These are phyloP conservation scores for Trialeurodes vaporariorum DNA, from an alignment of 1,140 invertebrate genomes.

Conservation along the genomic window DNA sequence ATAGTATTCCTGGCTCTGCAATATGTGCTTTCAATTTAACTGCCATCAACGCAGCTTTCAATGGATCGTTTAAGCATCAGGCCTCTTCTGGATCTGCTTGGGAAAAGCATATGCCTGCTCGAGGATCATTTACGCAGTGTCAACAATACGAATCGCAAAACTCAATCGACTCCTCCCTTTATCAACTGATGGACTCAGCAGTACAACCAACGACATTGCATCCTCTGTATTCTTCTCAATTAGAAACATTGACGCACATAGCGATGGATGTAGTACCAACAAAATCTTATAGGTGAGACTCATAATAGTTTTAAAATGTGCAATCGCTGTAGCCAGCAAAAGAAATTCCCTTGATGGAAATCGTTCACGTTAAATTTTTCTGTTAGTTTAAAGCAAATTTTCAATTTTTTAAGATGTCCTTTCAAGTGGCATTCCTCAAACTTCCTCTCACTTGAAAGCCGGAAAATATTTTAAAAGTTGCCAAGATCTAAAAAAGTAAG, in stretches of 20 bases:
- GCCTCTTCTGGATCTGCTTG: slow-evolving; percentile 61
- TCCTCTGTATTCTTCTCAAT: slow-evolving; percentile 55
- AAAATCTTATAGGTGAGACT: slow-evolving; percentile 43
- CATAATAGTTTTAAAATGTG: too few relatives aligned
- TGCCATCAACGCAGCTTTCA: slow-evolving; percentile 69
- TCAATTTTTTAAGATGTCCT: too few relatives aligned
- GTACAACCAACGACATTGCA: slow-evolving; percentile 55
- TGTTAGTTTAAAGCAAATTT: too few relatives aligned
- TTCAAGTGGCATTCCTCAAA: too few relatives aligned
- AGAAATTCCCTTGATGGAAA: too few relatives aligned
- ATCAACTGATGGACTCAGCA: slow-evolving; percentile 78
- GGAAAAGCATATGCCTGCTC: slow-evolving; percentile 41
- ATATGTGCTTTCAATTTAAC: slow-evolving; percentile 84
- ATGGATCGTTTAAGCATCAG: slow-evolving; percentile 79
- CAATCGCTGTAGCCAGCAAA: too few relatives aligned
- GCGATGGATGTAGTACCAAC: slow-evolving; percentile 61
- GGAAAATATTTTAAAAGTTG: too few relatives aligned
- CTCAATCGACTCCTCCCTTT: slow-evolving; percentile 53
- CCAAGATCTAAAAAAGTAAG: too few relatives aligned
- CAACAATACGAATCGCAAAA: slow-evolving; percentile 5
- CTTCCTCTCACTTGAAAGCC: too few relatives aligned
- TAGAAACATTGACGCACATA: slow-evolving; percentile 66
- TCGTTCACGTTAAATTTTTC: too few relatives aligned
- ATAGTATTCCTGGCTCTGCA: slow-evolving; percentile 83
- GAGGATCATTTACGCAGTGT: slow-evolving; percentile 21